Evolutionary conservation across 37 sponge, comb jelly and placozoan genomes (phyloP).

Genomic region (Agelas oroides): DNA sequence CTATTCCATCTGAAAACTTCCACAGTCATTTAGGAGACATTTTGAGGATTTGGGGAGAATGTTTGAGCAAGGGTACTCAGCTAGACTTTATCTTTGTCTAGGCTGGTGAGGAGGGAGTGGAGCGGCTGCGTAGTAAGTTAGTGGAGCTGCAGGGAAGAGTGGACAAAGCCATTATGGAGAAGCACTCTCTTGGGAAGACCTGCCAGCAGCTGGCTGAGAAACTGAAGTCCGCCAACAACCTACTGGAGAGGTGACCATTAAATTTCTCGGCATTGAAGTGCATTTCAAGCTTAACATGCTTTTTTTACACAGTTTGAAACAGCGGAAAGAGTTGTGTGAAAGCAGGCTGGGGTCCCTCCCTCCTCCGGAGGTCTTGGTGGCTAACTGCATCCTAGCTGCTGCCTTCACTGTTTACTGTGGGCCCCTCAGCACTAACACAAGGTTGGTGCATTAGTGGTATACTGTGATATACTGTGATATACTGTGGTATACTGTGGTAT

Average conservation of each 20-base stretch:
- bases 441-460: background rate
- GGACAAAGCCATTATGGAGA: slow-evolving; percentile 80
- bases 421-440: slow-evolving; percentile 46
- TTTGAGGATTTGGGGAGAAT: background rate
- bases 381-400: slow-evolving; percentile 78
- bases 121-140: slow-evolving; percentile 29
- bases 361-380: slow-evolving; percentile 9
- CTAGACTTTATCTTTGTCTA: background rate
- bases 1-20: no score
- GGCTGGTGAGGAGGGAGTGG: slow-evolving; percentile 24
- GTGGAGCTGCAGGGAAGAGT: slow-evolving; percentile 57
- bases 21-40: no score
- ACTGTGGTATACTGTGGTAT: no score
- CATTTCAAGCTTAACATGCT: no score
- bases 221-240: slow-evolving; percentile 68
- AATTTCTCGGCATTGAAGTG: no score
- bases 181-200: slow-evolving; percentile 60
- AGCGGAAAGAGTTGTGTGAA: slow-evolving; percentile 48
- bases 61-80: background rate
- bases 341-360: slow-evolving; percentile 43
- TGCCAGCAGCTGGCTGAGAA: slow-evolving; percentile 73
- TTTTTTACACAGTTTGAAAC: slow-evolving; percentile 42
- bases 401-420: slow-evolving; percentile 88
- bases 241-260: slow-evolving; percentile 58
- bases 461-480: no score